phyloP scores from a whole-genome alignment of 1,140 invertebrate species.

The Andrena cerasifolii region DNA sequence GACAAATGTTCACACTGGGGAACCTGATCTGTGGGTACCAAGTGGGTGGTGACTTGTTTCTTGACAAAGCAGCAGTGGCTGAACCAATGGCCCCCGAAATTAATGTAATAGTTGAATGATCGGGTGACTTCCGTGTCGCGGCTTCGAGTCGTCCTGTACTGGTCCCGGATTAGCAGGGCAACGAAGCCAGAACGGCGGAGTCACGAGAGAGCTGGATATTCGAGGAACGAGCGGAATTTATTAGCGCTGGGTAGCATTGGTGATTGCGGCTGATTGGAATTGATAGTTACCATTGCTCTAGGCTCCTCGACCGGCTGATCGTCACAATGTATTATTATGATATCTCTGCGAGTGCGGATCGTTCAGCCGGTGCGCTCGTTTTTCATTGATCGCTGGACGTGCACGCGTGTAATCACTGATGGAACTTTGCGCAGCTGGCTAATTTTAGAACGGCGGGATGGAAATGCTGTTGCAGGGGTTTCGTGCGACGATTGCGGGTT shows the following conservation, averaged over 20 bases:
- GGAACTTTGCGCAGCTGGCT: neutral
- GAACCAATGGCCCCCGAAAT: slow-evolving; percentile 23
- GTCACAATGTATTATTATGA: slow-evolving; percentile 25
- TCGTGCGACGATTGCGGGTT: no score
- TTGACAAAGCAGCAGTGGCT: neutral
- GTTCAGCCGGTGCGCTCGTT: neutral
- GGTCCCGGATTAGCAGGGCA: slow-evolving; percentile 34
- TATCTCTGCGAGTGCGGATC: slow-evolving; percentile 1
- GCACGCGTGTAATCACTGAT: neutral
- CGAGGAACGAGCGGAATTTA: slow-evolving; percentile 40
- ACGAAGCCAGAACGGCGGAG: slow-evolving; percentile 13
- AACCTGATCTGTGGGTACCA: slow-evolving; percentile 21
- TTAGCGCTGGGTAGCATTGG: slow-evolving; percentile 13
- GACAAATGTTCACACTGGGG: neutral
- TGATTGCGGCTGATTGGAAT: slow-evolving; percentile 39
- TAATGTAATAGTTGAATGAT: slow-evolving; percentile 26
- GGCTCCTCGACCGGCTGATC: slow-evolving; percentile 1
- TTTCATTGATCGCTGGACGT: slow-evolving; percentile 4
- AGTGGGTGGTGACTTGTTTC: neutral
- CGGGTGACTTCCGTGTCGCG: slow-evolving; percentile 5
- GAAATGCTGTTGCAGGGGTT: no score
- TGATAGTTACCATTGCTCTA: slow-evolving; percentile 30
- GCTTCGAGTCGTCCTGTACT: slow-evolving; percentile 5
- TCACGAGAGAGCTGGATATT: slow-evolving; percentile 25
- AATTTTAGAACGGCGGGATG: neutral